Evolutionary conservation across 2,888 invertebrate species (phyloP).

Genomic region (Pandemis corylana): DNA sequence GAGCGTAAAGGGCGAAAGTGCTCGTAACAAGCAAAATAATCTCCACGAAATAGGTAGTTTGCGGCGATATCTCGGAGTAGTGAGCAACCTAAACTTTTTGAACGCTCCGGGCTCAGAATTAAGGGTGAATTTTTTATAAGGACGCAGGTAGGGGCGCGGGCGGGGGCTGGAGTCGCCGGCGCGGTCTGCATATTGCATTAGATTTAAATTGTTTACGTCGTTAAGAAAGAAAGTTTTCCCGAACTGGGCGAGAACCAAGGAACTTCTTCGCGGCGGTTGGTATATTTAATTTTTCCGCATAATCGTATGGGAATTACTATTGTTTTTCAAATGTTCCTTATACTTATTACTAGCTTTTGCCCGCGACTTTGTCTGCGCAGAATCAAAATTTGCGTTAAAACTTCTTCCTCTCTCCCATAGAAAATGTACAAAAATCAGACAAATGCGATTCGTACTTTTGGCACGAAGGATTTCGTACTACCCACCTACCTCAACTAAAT

Average conservation of each 20-base stretch:
- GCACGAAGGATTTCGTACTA: too few species aligned
- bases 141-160: constrained; percentile 62
- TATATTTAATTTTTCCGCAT: constrained; percentile 61
- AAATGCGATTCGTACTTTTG: too few species aligned
- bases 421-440: too few species aligned
- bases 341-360: neutral
- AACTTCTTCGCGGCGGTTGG: constrained; percentile 55
- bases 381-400: too few species aligned
- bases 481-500: too few species aligned
- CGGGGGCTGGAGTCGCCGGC: constrained; percentile 62
- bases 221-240: constrained; percentile 78
- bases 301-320: constrained; percentile 52
- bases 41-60: constrained; percentile 40
- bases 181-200: constrained; percentile 81
- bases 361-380: too few species aligned
- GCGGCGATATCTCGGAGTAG: constrained; percentile 51
- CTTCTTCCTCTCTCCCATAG: too few species aligned
- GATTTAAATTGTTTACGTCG: constrained; percentile 84
- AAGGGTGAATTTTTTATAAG: constrained; percentile 76
- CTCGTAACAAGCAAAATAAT: constrained; percentile 50
- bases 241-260: constrained; percentile 62
- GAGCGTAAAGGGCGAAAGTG: constrained; percentile 43
- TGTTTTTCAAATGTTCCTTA: neutral
- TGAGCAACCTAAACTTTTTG: constrained; percentile 52
- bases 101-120: constrained; percentile 56